Base-by-base conservation (phyloP, 2,888 invertebrate species). In the Abrostola triplasia region DNA sequence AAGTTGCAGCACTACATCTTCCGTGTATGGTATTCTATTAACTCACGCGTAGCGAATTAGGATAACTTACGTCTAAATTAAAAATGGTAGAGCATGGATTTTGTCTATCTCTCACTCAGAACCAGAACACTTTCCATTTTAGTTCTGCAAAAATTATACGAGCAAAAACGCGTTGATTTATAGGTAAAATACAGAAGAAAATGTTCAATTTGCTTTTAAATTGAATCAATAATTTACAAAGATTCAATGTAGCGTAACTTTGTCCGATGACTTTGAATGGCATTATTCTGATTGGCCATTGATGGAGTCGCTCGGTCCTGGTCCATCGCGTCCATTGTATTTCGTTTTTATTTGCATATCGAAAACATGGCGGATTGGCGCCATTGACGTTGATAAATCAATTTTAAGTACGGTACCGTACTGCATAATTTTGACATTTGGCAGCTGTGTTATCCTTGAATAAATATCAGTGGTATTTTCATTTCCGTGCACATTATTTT, bases 241-340 rank as follows among this genome's bases (percentile, higher is more conserved):
- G 54, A 54, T 60, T 40, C 69, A 70, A 63, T 72, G 72, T 69
- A 78, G 69, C 72, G 67, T 59, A 72, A 69, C 74, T 57, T 50
- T 47, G 67, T 67, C 60, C 67, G 69, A 75, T 71, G 66, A 60
- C 42, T 77, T 63, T 64, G 63, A 75, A 76, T 69, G 67, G 54
- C 65, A 75, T 75, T 79, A 71, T 75, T 60, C 71, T 50, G 60
- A 73, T 77, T 64, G 63, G 53, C 60, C 67, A 76, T 81, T 81
- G 70, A 79, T 70, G 64, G 61, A 71, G 63, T 70, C 64, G 67
- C 51, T 58, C 54, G 55, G 70, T 69, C 57, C 53, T 67, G 81
- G 80, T 73, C 59, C 73, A 62, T 57, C 69, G 70, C 60, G 41
- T 62, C 70, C 62, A 72, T 81, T 82, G 77, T 81, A 53, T 59